Percentiles rank a stretch among this genome's conserved stretches.
Evolutionary conservation across 2,113 vertebrate species (phyloP).

Genomic region (Engraulis encrasicolus): DNA sequence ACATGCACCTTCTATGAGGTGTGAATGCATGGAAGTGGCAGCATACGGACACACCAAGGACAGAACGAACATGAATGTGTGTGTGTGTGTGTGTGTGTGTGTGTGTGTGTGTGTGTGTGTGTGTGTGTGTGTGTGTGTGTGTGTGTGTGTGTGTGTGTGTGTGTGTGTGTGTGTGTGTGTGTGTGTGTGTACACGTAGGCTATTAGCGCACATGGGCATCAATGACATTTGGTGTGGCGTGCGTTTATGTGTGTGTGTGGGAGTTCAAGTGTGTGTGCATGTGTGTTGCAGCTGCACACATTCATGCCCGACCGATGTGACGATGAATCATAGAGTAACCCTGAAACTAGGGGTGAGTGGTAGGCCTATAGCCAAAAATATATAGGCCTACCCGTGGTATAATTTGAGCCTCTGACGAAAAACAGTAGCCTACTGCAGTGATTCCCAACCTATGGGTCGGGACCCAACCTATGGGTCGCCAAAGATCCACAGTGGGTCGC

Average conservation of each 20-base stretch:
- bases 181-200: background rate
- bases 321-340: conserved; percentile 8
- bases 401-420: too few relatives aligned
- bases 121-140: conserved; percentile 24
- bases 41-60: background rate
- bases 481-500: too few relatives aligned
- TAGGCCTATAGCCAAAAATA: too few relatives aligned
- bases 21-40: background rate
- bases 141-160: conserved; percentile 22
- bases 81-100: background rate
- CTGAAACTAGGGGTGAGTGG: too few relatives aligned
- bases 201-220: too few relatives aligned
- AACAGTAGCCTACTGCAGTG: too few relatives aligned
- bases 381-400: too few relatives aligned
- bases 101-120: conserved; percentile 21
- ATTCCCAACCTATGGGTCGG: too few relatives aligned
- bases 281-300: too few relatives aligned
- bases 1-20: background rate
- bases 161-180: conserved; percentile 2
- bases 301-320: conserved; percentile 12
- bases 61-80: background rate
- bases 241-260: background rate
- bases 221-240: background rate
- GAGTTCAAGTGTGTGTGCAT: conserved; percentile 33
- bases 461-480: too few relatives aligned